Conservation (phyloP, 2,113 vertebrate genomes). For the Hyaena hyaena region DNA sequence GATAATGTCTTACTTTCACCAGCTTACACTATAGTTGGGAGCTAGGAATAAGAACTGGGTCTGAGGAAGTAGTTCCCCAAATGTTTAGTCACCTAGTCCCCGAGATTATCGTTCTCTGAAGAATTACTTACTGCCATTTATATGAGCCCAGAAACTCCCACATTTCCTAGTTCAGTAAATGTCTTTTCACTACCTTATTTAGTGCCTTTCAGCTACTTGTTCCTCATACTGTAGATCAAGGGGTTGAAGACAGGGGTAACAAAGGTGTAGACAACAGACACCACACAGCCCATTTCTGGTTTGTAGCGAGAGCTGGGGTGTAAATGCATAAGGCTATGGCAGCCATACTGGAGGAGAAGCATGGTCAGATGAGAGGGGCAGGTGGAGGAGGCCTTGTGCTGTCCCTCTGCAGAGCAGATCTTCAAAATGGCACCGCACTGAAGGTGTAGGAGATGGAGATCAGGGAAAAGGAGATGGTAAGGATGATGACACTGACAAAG, state of each 20-base stretch:
- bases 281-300: neutral
- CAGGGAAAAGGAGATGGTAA: neutral
- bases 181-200: neutral
- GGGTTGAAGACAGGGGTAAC: slow-evolving; percentile 40
- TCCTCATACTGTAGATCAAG: slow-evolving; percentile 59
- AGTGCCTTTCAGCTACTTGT: slow-evolving; percentile 58
- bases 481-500: neutral
- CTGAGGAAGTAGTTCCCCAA: neutral
- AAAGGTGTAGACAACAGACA: slow-evolving; percentile 60
- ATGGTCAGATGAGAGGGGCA: slow-evolving; percentile 45
- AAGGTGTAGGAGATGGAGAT: neutral
- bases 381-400: neutral
- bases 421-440: neutral
- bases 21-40: neutral
- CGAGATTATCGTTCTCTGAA: neutral
- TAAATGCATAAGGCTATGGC: slow-evolving; percentile 20
- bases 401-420: neutral
- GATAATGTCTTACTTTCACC: neutral
- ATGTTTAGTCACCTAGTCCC: neutral
- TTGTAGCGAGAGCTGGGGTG: slow-evolving; percentile 23
- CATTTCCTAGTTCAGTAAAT: neutral
- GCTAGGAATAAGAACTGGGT: neutral
- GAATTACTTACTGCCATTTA: neutral
- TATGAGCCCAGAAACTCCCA: neutral
- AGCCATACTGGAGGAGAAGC: slow-evolving; percentile 46